Evolutionary conservation across 64 coral and sea anemone species (phyloP).

Genomic region (Porites lutea): DNA sequence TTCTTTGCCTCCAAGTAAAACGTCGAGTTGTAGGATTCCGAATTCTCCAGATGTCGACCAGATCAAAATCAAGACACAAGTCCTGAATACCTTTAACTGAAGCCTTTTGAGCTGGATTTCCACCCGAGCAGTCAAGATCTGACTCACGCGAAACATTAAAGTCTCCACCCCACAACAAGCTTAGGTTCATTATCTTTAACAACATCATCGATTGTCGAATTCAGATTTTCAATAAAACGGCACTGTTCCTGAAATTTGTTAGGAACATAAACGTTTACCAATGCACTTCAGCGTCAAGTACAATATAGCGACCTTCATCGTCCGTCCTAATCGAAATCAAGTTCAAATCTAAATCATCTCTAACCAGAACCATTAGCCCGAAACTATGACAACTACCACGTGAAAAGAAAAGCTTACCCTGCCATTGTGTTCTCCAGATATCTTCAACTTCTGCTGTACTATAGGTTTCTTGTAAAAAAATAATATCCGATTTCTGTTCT

Average conservation of each 20-base stretch:
- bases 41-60: too few relatives aligned
- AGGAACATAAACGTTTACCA: neutral
- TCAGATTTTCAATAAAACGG: neutral
- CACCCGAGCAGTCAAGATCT: too few relatives aligned
- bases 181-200: neutral
- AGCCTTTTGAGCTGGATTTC: too few relatives aligned
- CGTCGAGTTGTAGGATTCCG: too few relatives aligned
- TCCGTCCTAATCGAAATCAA: neutral
- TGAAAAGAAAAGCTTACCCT: neutral
- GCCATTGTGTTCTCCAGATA: neutral
- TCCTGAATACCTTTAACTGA: too few relatives aligned
- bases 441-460: neutral
- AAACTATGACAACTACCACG: neutral
- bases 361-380: neutral
- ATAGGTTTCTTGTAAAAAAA: constrained; percentile 19
- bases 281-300: constrained; percentile 2
- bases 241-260: neutral
- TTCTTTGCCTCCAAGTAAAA: constrained; percentile 1
- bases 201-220: too few relatives aligned
- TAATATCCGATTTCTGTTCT: neutral
- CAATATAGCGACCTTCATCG: constrained; percentile 25
- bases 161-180: too few relatives aligned
- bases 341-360: neutral
- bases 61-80: too few relatives aligned
- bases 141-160: too few relatives aligned